phyloP scores from a whole-genome alignment of 2,113 vertebrate species.

The Chrysochloris asiatica region DNA sequence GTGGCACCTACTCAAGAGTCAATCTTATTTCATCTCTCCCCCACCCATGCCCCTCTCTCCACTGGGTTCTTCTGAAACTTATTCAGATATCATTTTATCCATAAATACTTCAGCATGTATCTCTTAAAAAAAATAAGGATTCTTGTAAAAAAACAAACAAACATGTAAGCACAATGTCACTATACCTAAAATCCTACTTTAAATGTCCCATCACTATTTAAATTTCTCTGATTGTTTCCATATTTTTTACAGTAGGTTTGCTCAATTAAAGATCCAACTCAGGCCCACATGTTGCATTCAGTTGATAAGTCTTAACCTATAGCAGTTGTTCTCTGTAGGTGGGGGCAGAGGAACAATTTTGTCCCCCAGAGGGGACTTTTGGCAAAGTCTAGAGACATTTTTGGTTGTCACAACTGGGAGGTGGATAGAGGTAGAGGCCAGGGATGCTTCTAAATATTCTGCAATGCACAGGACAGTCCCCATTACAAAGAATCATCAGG shows the following conservation, averaged over 20 bases:
- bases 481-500: too few species aligned
- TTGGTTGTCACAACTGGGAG: neutral
- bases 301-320: neutral
- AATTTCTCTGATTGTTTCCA: neutral
- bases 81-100: slow-evolving; percentile 34
- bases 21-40: neutral
- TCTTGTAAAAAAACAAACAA: too few species aligned
- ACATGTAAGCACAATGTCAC: neutral
- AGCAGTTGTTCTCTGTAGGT: neutral
- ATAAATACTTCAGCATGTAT: slow-evolving; percentile 10
- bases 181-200: too few species aligned
- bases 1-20: neutral
- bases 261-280: slow-evolving; percentile 47
- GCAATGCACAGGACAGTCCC: too few species aligned
- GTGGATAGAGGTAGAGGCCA: neutral
- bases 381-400: neutral
- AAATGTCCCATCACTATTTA: neutral
- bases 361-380: neutral
- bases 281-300: neutral
- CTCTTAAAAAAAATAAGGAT: slow-evolving; percentile 29
- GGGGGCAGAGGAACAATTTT: neutral
- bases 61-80: slow-evolving; percentile 37
- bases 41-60: neutral
- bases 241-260: slow-evolving; percentile 26
- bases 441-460: too few species aligned